phyloP scores from a whole-genome alignment of 1,140 invertebrate species.

The Sinonovacula constricta region DNA sequence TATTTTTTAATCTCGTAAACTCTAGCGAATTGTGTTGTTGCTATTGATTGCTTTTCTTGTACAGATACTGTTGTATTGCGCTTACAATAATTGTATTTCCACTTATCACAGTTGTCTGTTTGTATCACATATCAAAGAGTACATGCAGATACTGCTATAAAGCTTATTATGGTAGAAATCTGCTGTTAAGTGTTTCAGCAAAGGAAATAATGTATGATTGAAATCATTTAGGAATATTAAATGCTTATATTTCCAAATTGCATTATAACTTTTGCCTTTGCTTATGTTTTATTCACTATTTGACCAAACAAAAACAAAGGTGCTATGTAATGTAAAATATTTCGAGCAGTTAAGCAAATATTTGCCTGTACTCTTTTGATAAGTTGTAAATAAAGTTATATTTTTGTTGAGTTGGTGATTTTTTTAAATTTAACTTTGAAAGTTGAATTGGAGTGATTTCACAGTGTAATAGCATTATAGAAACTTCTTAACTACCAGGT shows the following conservation, averaged over 20 bases:
- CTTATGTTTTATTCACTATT: too few species aligned
- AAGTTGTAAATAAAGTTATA: too few species aligned
- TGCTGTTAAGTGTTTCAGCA: neutral
- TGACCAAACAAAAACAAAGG: too few species aligned
- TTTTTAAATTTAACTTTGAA: too few species aligned
- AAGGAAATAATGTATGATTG: neutral
- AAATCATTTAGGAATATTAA: neutral
- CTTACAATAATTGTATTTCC: slow-evolving; percentile 40
- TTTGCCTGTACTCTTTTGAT: too few species aligned
- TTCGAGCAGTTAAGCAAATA: too few species aligned
- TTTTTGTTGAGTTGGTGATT: too few species aligned
- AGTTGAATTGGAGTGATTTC: too few species aligned
- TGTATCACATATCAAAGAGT: neutral
- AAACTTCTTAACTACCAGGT: too few species aligned
- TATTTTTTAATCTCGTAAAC: neutral
- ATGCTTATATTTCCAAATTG: neutral
- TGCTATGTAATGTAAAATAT: too few species aligned
- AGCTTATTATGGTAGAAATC: neutral
- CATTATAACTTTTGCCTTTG: too few species aligned
- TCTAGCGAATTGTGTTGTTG: neutral
- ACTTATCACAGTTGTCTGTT: neutral
- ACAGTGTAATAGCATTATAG: too few species aligned
- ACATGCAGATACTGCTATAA: slow-evolving; percentile 2
- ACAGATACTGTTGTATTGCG: slow-evolving; percentile 34
- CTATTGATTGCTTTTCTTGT: neutral